Percentiles rank a stretch among this genome's conserved stretches.
Conservation (phyloP, 2,113 vertebrate species). For the Bombycilla garrulus region DNA sequence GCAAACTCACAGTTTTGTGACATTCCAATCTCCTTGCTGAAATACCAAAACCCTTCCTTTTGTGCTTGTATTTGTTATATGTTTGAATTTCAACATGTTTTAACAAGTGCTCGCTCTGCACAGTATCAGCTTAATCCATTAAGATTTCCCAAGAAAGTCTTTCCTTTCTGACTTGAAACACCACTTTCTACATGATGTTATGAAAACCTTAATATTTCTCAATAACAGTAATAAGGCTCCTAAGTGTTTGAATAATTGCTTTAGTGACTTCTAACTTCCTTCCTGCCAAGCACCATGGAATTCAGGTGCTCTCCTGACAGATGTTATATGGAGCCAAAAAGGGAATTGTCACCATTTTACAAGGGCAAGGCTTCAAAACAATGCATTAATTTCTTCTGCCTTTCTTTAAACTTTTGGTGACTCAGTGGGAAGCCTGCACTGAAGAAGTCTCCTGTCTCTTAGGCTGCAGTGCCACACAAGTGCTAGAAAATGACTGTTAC, state of each 20-base stretch:
- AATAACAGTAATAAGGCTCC: neutral
- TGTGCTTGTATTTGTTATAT: neutral
- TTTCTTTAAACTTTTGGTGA: neutral
- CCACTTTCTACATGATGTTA: neutral
- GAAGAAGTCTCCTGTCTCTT: neutral
- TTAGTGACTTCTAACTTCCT: neutral
- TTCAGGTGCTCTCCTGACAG: neutral
- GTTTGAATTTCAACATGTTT: neutral
- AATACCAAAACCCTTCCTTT: neutral
- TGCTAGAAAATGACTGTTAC: neutral
- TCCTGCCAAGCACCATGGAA: neutral
- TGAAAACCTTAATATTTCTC: neutral
- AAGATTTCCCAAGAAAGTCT: neutral
- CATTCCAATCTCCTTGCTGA: neutral
- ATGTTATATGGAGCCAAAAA: neutral
- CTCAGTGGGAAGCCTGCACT: neutral
- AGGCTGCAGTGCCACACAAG: neutral
- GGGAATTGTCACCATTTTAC: neutral
- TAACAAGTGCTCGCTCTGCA: neutral
- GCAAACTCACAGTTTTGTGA: neutral
- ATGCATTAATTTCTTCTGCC: fast-evolving
- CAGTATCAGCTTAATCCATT: neutral
- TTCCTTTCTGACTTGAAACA: neutral
- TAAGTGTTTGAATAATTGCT: neutral
- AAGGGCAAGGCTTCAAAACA: neutral